These are phyloP conservation scores for Myiozetetes cayanensis DNA, from an alignment of 2,113 vertebrate genomes.

Conservation along the genomic window DNA sequence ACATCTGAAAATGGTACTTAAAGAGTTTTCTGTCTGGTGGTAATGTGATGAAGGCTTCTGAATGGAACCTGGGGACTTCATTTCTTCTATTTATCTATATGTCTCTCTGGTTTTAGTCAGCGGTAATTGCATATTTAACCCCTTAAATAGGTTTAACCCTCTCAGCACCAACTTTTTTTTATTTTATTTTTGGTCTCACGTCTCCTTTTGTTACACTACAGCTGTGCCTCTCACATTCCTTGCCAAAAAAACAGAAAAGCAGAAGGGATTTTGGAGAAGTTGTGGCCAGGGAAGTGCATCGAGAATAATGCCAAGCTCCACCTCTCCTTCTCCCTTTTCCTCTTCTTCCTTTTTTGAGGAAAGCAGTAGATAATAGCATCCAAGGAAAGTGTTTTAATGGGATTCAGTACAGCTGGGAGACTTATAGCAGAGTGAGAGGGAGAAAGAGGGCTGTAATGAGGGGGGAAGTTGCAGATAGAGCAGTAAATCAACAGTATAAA, in stretches of 20 bases:
- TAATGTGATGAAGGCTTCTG: constrained; percentile 77
- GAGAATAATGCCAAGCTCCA: background rate
- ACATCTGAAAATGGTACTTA: constrained; percentile 84
- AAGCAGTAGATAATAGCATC: constrained; percentile 17
- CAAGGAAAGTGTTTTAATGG: constrained; percentile 47
- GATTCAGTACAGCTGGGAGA: constrained; percentile 50
- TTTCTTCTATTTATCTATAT: constrained; percentile 81
- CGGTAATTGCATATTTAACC: constrained; percentile 80
- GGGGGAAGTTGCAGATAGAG: constrained; percentile 38
- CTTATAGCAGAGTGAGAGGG: constrained; percentile 8
- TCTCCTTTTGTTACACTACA: constrained; percentile 55
- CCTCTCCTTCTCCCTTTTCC: background rate
- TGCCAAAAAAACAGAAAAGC: constrained; percentile 32
- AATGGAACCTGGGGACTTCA: constrained; percentile 80
- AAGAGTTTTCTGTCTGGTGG: constrained; percentile 81
- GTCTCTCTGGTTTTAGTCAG: constrained; percentile 80
- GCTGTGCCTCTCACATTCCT: constrained; percentile 13
- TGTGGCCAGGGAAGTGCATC: background rate
- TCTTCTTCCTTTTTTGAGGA: constrained; percentile 18
- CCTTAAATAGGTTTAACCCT: constrained; percentile 77
- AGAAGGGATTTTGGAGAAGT: constrained; percentile 47
- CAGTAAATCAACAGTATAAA: constrained; percentile 48
- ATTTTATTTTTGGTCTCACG: background rate
- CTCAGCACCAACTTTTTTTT: constrained; percentile 22
- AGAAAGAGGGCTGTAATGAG: background rate